Conservation (phyloP, 1,140 invertebrate genomes). For the Episyrphus balteatus region DNA sequence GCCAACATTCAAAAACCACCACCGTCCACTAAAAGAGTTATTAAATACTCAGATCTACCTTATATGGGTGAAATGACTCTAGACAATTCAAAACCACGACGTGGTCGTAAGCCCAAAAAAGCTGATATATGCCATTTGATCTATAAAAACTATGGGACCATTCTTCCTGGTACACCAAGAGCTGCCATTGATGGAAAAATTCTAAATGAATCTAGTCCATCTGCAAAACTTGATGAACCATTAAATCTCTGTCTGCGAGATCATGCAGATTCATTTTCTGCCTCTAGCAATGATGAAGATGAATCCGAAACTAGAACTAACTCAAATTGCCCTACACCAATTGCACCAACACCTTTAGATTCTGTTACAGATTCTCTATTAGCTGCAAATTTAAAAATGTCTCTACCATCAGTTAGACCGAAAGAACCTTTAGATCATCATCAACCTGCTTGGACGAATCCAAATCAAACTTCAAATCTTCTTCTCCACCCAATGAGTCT, state of each 20-base stretch:
- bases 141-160: slow-evolving; percentile 80
- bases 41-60: slow-evolving; percentile 71
- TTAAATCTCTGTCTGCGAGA: slow-evolving; percentile 72
- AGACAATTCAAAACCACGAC: slow-evolving; percentile 69
- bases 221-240: slow-evolving; percentile 44
- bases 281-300: not conserved
- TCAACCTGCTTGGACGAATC: slow-evolving; percentile 5
- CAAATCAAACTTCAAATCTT: slow-evolving; percentile 2
- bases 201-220: slow-evolving; percentile 13
- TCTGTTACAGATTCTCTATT: slow-evolving; percentile 16
- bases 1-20: slow-evolving; percentile 3
- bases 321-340: slow-evolving; percentile 5
- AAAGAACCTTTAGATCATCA: slow-evolving; percentile 3
- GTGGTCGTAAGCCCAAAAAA: slow-evolving; percentile 78
- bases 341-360: slow-evolving; percentile 11
- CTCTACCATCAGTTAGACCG: slow-evolving; percentile 1
- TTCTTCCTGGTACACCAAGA: slow-evolving; percentile 44
- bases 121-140: slow-evolving; percentile 84
- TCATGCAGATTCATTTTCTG: slow-evolving; percentile 10
- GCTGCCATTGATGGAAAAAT: not conserved
- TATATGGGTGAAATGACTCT: slow-evolving; percentile 86
- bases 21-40: slow-evolving; percentile 25
- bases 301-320: not conserved
- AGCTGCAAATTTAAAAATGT: slow-evolving; percentile 18
- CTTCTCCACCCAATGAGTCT: slow-evolving; percentile 62